Evolutionary conservation across 2,113 vertebrate genomes (phyloP).

Genomic region (Nannobrachium achirus): DNA sequence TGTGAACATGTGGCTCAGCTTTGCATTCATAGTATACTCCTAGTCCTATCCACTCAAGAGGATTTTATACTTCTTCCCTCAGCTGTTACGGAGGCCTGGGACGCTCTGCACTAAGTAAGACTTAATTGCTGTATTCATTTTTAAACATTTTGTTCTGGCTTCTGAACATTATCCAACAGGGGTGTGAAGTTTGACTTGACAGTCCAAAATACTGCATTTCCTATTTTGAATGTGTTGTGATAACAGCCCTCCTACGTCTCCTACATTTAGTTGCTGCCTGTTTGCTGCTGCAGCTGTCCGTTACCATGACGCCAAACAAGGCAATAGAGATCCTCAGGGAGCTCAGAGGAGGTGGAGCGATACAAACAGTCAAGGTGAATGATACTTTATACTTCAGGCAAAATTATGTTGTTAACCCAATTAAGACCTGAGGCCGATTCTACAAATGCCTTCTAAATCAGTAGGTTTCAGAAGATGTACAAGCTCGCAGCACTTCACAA

Average conservation of each 20-base stretch:
- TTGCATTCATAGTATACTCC: not conserved
- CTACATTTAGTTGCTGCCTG: slow-evolving; percentile 85
- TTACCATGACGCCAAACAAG: slow-evolving; percentile 80
- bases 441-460: too few species aligned
- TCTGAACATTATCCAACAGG: not conserved
- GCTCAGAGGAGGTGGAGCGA: slow-evolving; percentile 84
- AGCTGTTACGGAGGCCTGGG: slow-evolving; percentile 91
- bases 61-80: slow-evolving; percentile 44
- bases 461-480: too few species aligned
- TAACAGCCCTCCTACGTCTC: slow-evolving; percentile 1
- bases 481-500: too few species aligned
- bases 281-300: slow-evolving; percentile 86
- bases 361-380: slow-evolving; percentile 90
- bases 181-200: not conserved
- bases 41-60: too few species aligned
- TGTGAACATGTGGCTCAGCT: not conserved
- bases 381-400: not conserved
- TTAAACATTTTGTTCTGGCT: not conserved
- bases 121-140: not conserved
- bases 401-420: too few species aligned
- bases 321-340: slow-evolving; percentile 85
- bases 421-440: too few species aligned
- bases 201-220: not conserved
- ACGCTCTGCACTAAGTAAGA: slow-evolving; percentile 87
- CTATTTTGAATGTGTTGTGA: not conserved